These are phyloP conservation scores for Laupala kohalensis DNA, from an alignment of 1,140 invertebrate species.

Conservation along the genomic window DNA sequence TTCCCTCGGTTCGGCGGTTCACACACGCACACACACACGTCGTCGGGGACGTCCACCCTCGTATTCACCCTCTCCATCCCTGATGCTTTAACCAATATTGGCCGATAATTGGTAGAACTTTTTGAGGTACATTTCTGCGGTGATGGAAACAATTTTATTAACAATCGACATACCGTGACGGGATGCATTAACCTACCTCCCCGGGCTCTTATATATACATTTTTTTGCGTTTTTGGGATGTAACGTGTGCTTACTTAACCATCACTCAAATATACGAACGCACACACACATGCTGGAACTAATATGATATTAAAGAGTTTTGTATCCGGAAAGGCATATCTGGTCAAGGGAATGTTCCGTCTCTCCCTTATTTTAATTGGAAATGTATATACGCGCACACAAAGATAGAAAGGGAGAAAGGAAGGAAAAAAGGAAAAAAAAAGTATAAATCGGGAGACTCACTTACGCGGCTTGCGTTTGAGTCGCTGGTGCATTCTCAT, in stretches of 20 bases:
- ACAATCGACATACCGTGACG: neutral
- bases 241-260: neutral
- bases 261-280: neutral
- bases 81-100: neutral
- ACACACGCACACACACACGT: neutral
- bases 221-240: neutral
- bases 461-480: neutral
- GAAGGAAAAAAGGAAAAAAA: neutral
- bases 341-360: neutral
- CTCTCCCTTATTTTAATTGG: neutral
- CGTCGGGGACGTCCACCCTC: neutral
- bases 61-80: neutral
- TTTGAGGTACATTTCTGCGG: neutral
- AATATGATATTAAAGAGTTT: neutral
- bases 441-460: neutral
- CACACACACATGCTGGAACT: neutral
- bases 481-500: conserved; percentile 1
- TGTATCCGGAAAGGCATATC: neutral
- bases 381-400: neutral
- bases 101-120: neutral
- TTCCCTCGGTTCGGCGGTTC: neutral
- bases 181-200: neutral
- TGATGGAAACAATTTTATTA: neutral
- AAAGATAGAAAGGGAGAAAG: neutral
- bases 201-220: neutral